Conservation (phyloP, 2,113 vertebrate species). For the Dipodomys ordii region DNA sequence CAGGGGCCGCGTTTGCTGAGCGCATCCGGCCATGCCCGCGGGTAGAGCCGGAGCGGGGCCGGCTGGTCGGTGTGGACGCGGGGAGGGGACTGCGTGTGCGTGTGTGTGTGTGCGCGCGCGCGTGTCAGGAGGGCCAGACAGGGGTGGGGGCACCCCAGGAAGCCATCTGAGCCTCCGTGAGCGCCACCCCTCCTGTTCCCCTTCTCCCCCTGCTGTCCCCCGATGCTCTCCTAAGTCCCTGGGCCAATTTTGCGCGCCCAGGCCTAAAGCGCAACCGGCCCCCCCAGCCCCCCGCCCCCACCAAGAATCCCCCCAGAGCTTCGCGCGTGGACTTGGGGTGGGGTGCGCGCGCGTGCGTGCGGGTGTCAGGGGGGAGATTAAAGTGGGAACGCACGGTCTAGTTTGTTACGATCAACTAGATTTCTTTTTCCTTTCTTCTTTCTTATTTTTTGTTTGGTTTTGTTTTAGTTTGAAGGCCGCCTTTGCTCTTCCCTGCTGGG, state of each 20-base stretch:
- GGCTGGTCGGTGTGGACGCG: constrained; percentile 61
- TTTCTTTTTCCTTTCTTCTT: constrained; percentile 67
- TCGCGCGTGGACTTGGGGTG: constrained; percentile 80
- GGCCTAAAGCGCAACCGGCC: constrained; percentile 8
- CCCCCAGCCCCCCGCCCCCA: background rate
- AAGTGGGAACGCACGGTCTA: constrained; percentile 77
- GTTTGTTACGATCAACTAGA: constrained; percentile 85
- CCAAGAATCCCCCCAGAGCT: constrained; percentile 58
- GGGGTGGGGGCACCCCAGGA: constrained; percentile 30
- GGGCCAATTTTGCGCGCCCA: constrained; percentile 1
- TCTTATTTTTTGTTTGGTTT: too few relatives aligned
- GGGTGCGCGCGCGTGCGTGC: constrained; percentile 12
- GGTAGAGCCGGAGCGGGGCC: constrained; percentile 75
- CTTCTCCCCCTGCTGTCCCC: background rate
- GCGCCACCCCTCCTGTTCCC: background rate
- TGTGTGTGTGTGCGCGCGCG: background rate
- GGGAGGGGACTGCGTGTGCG: background rate
- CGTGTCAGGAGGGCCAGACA: background rate
- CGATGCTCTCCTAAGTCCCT: background rate
- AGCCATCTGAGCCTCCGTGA: background rate
- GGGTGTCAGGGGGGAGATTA: background rate
- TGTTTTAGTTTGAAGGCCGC: constrained; percentile 81
- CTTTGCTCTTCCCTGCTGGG: constrained; percentile 83
- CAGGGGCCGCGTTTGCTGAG: constrained; percentile 90
- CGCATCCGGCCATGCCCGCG: constrained; percentile 82